Evolutionary conservation across 2,797 vertebrate species (phyloP).

Genomic region (Myotis daubentonii): DNA sequence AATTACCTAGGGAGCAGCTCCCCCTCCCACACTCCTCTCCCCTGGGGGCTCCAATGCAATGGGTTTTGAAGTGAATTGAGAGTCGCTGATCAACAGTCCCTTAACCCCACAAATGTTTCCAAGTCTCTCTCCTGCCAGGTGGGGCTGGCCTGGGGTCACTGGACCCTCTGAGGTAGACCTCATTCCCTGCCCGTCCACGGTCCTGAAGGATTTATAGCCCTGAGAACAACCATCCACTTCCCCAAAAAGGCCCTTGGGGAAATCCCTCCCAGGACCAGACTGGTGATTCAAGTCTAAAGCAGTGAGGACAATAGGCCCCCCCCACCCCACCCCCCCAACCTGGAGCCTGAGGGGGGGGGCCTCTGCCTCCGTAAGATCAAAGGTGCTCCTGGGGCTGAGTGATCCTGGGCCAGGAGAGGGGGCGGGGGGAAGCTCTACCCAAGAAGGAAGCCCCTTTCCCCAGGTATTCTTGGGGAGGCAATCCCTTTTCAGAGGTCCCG

Average conservation of each 20-base stretch:
- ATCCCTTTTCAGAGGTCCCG: neutral
- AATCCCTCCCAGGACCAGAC: neutral
- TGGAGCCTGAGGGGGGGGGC: neutral
- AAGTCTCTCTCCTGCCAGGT: neutral
- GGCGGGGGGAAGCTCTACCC: neutral
- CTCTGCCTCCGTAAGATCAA: conserved; percentile 66
- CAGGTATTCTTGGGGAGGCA: neutral
- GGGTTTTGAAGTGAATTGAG: conserved; percentile 7
- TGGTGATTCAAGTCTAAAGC: neutral
- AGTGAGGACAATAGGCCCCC: conserved; percentile 33
- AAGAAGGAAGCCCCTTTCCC: conserved; percentile 64
- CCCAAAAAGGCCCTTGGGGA: neutral
- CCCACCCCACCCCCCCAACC: too few species aligned
- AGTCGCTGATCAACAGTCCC: neutral
- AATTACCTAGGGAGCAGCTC: neutral
- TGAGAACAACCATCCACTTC: neutral
- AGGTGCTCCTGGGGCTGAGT: conserved; percentile 56
- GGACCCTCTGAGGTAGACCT: neutral
- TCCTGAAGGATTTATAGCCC: neutral
- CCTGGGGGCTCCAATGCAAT: neutral
- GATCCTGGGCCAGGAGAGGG: conserved; percentile 70
- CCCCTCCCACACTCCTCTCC: neutral
- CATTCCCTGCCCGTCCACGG: neutral
- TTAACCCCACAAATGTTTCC: neutral
- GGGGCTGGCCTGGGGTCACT: neutral